These are phyloP conservation scores for Harpalus rubripes DNA, from an alignment of 2,888 invertebrate species.

Conservation along the genomic window DNA sequence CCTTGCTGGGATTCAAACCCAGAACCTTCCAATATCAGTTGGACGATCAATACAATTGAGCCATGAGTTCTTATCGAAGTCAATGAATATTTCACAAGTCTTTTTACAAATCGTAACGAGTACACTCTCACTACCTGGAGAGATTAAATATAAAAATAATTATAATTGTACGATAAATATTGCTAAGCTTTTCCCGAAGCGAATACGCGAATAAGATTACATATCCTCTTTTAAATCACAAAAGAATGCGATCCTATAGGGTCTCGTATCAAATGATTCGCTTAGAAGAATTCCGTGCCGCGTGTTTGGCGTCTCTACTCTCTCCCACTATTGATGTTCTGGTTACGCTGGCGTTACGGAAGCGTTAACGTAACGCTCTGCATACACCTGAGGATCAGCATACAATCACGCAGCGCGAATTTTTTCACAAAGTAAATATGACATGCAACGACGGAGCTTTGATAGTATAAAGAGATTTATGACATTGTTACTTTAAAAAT, in stretches of 20 bases:
- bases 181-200: neutral
- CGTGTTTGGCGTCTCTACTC: constrained; percentile 16
- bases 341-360: constrained; percentile 44
- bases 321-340: constrained; percentile 57
- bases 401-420: neutral
- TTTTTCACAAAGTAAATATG: neutral
- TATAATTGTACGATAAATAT: too few relatives aligned
- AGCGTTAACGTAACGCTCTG: constrained; percentile 24
- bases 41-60: too few relatives aligned
- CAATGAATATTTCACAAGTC: too few relatives aligned
- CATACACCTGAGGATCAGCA: constrained; percentile 6
- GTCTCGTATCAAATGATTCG: constrained; percentile 65
- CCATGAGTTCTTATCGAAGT: too few relatives aligned
- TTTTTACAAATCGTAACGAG: too few relatives aligned
- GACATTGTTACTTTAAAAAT: neutral
- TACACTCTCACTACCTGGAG: too few relatives aligned
- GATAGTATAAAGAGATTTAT: neutral
- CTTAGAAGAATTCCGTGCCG: constrained; percentile 59
- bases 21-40: too few relatives aligned
- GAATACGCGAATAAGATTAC: constrained; percentile 56
- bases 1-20: too few relatives aligned
- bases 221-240: constrained; percentile 63
- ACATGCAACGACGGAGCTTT: neutral
- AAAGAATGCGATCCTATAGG: constrained; percentile 52
- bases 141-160: too few relatives aligned